Evolutionary conservation across 2,797 vertebrate genomes (phyloP).

Genomic region (Borostomias antarcticus): DNA sequence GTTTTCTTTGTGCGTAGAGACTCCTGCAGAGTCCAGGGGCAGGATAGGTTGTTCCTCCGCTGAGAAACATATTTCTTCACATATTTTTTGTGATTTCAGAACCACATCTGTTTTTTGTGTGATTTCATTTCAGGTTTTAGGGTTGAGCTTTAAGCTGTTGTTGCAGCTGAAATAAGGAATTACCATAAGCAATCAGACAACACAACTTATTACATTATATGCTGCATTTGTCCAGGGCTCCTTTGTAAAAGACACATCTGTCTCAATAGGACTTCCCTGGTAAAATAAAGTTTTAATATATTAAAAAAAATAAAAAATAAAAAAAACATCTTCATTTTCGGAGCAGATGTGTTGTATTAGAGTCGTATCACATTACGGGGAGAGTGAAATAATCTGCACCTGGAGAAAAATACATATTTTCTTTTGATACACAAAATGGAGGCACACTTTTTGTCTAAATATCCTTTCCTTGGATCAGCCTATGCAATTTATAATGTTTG

Average conservation of each 20-base stretch:
- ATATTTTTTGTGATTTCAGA: constrained; percentile 50
- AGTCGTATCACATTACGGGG: constrained; percentile 64
- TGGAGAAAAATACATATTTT: constrained; percentile 63
- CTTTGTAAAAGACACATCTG: no score
- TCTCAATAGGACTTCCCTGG: no score
- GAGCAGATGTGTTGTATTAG: constrained; percentile 74
- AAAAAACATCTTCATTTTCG: no score
- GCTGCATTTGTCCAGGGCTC: no score
- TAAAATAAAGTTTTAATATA: no score
- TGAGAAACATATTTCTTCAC: constrained; percentile 47
- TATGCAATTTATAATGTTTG: constrained; percentile 56
- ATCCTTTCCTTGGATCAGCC: constrained; percentile 9
- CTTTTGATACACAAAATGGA: constrained; percentile 51
- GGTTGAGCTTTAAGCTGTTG: constrained; percentile 56
- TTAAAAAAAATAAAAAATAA: no score
- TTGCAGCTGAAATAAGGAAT: constrained; percentile 73
- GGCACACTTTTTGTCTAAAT: constrained; percentile 42
- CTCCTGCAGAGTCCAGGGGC: constrained; percentile 21
- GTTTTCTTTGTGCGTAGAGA: constrained; percentile 45
- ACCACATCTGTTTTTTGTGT: constrained; percentile 75
- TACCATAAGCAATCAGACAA: constrained; percentile 78
- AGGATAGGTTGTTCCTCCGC: constrained; percentile 24
- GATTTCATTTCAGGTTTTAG: constrained; percentile 63
- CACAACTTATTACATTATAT: constrained; percentile 71
- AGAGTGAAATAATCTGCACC: constrained; percentile 67